phyloP scores from a whole-genome alignment of 2,797 vertebrate species.

The Potorous gilbertii region DNA sequence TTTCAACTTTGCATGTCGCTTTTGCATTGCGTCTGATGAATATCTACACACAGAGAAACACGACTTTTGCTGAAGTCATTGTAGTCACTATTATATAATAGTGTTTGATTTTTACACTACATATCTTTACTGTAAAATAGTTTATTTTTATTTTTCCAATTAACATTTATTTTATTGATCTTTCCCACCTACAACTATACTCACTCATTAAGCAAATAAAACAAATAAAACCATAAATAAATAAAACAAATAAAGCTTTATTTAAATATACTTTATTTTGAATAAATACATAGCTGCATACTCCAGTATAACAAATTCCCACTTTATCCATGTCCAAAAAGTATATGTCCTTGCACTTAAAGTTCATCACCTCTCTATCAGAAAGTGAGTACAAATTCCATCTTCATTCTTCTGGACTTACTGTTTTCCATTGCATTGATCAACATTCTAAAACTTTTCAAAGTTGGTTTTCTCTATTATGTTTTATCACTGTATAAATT shows the following conservation, averaged over 20 bases:
- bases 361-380: not conserved
- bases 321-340: not conserved
- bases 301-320: not conserved
- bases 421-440: not conserved
- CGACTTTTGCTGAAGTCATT: not conserved
- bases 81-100: not conserved
- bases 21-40: not conserved
- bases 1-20: not conserved
- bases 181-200: not conserved
- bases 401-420: not conserved
- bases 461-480: not conserved
- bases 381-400: not conserved
- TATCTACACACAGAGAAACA: not conserved
- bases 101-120: not conserved
- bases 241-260: not conserved
- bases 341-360: not conserved
- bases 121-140: not conserved
- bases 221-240: not conserved
- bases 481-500: not conserved
- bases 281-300: not conserved
- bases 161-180: not conserved
- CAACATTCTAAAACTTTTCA: not conserved
- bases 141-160: not conserved
- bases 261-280: not conserved
- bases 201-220: not conserved